Evolutionary conservation across 2,113 vertebrate genomes (phyloP), one percentile per base, ranked within the genome.

Genomic region (Semicossyphus pulcher): DNA sequence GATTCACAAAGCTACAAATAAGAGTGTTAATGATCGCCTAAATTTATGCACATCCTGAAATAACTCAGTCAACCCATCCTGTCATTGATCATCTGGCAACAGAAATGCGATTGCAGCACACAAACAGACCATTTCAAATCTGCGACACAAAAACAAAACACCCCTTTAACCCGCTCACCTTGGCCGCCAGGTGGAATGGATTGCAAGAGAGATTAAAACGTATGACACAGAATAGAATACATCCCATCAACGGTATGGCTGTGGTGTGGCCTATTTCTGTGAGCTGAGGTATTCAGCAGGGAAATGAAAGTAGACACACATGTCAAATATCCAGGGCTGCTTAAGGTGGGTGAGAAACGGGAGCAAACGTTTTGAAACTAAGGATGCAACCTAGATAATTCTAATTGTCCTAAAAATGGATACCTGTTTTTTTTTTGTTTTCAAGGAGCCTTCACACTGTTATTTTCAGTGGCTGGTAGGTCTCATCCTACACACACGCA

Each of bases 311-410:
- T 72, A 87, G 88, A 88, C 79, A 78, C 87, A 86, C 88, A 86
- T 90, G 91, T 90, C 93, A 92, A 90, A 92, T 91, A 93, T 86
- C 78, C 86, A 78, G 81, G 47, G 61, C 84, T 86, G 83, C 81
- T 79, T 91, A 75, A 63, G 72, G 73, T 82, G 76, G 63, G 67
- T 20, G 15, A 74, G 83, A 88, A 91, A 92, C 82, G 79, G 66
- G 89, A 89, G 80, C 91, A 89, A 88, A 88, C 80, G 73, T 79
- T 87, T 83, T 39, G 63, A 87, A 90, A 80, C 83, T 4, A 56
- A 87, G 85, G 73, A 80, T 80, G 83, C 87, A 91, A 81, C 88
- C 91, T 89, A 91, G 86, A 90, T 89, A 60, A 74, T 72, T 53
- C 26, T 72, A 85, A 89, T 80, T 82, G 86, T 89, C 80, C 90